phyloP scores from a whole-genome alignment of 2,888 invertebrate species.

The Caenorhabditis zanzibari region DNA sequence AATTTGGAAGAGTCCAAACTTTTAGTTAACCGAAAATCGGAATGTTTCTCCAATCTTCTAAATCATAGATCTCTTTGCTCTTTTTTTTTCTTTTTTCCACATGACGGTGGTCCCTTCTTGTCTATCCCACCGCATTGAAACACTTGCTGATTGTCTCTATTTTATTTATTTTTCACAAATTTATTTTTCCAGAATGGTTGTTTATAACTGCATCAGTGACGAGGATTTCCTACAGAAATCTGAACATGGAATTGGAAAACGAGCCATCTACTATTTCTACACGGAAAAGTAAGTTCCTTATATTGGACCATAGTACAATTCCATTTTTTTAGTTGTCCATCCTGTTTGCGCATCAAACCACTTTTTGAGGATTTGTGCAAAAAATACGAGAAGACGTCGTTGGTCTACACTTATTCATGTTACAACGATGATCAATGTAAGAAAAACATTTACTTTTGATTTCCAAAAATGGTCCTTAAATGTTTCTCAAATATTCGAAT shows the following conservation, averaged over 20 bases:
- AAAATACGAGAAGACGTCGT: slow-evolving; percentile 55
- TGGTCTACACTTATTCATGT: slow-evolving; percentile 52
- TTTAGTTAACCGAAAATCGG: neutral
- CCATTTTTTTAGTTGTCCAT: slow-evolving; percentile 36
- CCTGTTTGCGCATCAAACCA: slow-evolving; percentile 49
- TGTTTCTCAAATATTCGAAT: too few relatives aligned
- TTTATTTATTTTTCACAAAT: neutral
- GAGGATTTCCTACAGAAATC: slow-evolving; percentile 56
- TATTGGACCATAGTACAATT: neutral
- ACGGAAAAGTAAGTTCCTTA: slow-evolving; percentile 25
- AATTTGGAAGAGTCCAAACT: too few relatives aligned
- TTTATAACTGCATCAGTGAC: slow-evolving; percentile 49
- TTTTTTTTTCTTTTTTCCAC: slow-evolving; percentile 17
- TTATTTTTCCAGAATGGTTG: slow-evolving; percentile 50
- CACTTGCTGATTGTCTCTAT: neutral
- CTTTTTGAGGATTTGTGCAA: slow-evolving; percentile 60
- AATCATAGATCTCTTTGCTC: slow-evolving; percentile 22
- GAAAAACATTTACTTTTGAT: neutral
- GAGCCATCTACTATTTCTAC: slow-evolving; percentile 60
- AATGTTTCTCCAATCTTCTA: neutral
- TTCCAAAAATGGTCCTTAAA: too few relatives aligned
- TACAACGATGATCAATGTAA: slow-evolving; percentile 57
- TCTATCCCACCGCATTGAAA: neutral
- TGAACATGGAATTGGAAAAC: slow-evolving; percentile 55
- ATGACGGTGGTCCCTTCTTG: neutral